These are phyloP conservation scores for Agelas oroides DNA, from an alignment of 37 sponge, comb jelly and placozoan species.

Conservation along the genomic window DNA sequence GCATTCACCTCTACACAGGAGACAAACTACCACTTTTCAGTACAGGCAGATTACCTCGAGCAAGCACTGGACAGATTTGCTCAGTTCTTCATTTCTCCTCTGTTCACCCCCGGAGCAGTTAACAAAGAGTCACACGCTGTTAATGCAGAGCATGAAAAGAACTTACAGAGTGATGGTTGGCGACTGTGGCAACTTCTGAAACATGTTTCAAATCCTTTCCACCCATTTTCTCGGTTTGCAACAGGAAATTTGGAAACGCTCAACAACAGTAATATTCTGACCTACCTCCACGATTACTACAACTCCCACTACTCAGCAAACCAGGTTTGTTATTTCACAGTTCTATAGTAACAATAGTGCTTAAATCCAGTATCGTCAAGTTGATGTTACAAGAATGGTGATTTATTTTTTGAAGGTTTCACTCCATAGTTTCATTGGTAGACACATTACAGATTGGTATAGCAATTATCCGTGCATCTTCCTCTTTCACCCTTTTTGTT, in stretches of 20 bases:
- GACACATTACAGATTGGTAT: no score
- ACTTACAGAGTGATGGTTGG: conserved; percentile 69
- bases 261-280: conserved; percentile 40
- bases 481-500: no score
- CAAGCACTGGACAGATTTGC: conserved; percentile 87
- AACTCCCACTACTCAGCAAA: conserved; percentile 72
- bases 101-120: conserved; percentile 56
- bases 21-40: conserved; percentile 89
- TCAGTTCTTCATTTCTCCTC: conserved; percentile 91
- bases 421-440: no score
- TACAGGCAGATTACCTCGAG: conserved; percentile 58
- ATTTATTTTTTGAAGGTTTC: no score
- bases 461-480: no score
- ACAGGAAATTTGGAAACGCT: conserved; percentile 79
- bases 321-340: no score
- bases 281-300: conserved; percentile 54
- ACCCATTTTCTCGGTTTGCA: conserved; percentile 70
- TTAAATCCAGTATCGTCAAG: no score
- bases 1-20: conserved; percentile 90
- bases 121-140: conserved; percentile 88
- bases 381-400: no score
- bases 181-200: conserved; percentile 79
- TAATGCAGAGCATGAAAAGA: conserved; percentile 86
- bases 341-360: no score
- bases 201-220: conserved; percentile 66